Base-by-base conservation (phyloP, 2,888 invertebrate species). In the Amblyjoppa proteus region DNA sequence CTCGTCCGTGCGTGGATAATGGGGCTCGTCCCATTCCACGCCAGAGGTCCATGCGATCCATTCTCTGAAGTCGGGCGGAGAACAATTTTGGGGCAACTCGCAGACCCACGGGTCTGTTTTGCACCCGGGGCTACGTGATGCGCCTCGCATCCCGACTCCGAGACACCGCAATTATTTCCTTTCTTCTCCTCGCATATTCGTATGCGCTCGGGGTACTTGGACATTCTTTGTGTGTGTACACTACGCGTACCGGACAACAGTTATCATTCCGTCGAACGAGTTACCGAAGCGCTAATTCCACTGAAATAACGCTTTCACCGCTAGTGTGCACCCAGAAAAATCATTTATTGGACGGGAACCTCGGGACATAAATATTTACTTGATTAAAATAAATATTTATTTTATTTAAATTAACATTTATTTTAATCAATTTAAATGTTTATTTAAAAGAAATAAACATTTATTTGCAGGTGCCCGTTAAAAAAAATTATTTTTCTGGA, bases 1-100 rank as follows among this genome's bases (percentile, higher is more conserved):
- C 51, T 76, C 64, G 64, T 66, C 71, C 84, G 77, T 83, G 81
- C 81, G 73, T 70, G 77, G 53, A 78, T 69, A 81, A 84, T 78
- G 74, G 78, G 74, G 78, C 73, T 77, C 69, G 58, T 20, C 31
- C 51, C 53, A 76, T 64, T 70, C 71, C 70, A 9, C 64, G 58
- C 51, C 69, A 64, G 34, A 38, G 38, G 38, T 58, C 45, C 56
- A 9, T 49, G 64, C 31, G 45, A 11, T 16, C 38, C n/a, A n/a
- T 16, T 31, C 20, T 45, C 45, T 28, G 45, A 20, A 13, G 28
- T 31, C 49, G 16, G 25, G 28, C 25, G 16, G 49, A 41, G 25
- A 56, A 49, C 71, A 77, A 83, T 77, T 77, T 83, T 56, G 38
- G 78, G 61, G 28, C 49, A 49, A 74, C 58, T 61, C 31, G 34